These are phyloP conservation scores for Oenanthe melanoleuca DNA, from an alignment of 2,113 vertebrate genomes.

Conservation along the genomic window DNA sequence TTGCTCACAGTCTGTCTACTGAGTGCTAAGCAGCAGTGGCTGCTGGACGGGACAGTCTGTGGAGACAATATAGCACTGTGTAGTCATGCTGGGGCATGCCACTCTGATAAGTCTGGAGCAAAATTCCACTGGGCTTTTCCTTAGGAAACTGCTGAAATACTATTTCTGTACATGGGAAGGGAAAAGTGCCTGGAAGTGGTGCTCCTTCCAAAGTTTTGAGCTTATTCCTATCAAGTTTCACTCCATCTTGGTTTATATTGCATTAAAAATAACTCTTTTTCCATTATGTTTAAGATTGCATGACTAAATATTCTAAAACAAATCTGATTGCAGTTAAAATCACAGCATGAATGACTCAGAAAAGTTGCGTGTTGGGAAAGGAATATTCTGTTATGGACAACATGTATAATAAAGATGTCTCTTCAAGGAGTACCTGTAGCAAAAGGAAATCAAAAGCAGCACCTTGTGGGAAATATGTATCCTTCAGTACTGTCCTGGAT, in stretches of 20 bases:
- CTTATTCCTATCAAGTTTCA: background rate
- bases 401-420: background rate
- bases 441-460: background rate
- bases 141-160: background rate
- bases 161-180: background rate
- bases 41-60: background rate
- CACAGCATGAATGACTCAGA: background rate
- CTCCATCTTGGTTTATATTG: background rate
- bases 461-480: background rate
- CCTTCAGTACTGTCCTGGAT: background rate
- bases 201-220: background rate
- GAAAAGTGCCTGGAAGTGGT: background rate
- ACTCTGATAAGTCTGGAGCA: background rate
- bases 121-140: background rate
- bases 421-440: background rate
- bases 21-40: background rate
- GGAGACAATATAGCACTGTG: background rate
- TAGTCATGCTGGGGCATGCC: background rate
- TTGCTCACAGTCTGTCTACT: background rate
- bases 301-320: background rate
- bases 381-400: background rate
- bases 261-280: background rate
- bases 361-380: background rate
- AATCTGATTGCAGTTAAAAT: background rate
- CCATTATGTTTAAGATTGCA: background rate